phyloP scores from a whole-genome alignment of 2,888 invertebrate species.

The Sphaerophoria taeniata region DNA sequence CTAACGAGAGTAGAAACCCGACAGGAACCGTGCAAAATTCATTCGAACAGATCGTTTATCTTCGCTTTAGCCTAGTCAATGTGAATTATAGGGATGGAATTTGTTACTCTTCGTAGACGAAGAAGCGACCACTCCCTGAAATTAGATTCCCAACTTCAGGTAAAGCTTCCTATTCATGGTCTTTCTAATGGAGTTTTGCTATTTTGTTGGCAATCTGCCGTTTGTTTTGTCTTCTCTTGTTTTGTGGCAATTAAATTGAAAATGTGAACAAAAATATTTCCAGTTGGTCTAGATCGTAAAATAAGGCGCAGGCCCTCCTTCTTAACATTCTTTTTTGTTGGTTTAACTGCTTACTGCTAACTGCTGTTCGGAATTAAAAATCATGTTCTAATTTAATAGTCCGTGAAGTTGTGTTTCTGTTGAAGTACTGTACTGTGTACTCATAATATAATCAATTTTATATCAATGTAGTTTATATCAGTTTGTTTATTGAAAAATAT shows the following conservation, averaged over 20 bases:
- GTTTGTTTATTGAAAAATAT: too few relatives aligned
- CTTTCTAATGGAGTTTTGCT: not conserved
- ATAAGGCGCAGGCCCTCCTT: constrained; percentile 14
- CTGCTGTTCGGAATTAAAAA: constrained; percentile 25
- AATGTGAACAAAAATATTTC: constrained; percentile 27
- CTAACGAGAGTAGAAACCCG: not conserved
- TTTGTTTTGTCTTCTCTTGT: constrained; percentile 39
- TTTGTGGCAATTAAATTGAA: constrained; percentile 65
- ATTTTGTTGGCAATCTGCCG: not conserved
- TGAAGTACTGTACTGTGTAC: too few relatives aligned
- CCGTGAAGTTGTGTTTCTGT: not conserved
- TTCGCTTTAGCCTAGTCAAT: constrained; percentile 17
- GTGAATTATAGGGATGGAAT: constrained; percentile 20
- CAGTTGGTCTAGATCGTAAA: constrained; percentile 35
- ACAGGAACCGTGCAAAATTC: constrained; percentile 68
- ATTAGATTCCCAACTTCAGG: constrained; percentile 23
- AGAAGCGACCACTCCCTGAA: constrained; percentile 26
- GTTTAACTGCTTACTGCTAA: not conserved
- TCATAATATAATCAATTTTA: too few relatives aligned
- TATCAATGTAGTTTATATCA: too few relatives aligned
- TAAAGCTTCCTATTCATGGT: constrained; percentile 1
- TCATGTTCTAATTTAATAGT: constrained; percentile 10
- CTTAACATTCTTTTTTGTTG: not conserved
- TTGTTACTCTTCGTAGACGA: constrained; percentile 8
- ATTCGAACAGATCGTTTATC: constrained; percentile 68